Percentiles rank a stretch among this genome's conserved stretches.
phyloP scores from a whole-genome alignment of 2,888 invertebrate species.

The Patella pellucida region DNA sequence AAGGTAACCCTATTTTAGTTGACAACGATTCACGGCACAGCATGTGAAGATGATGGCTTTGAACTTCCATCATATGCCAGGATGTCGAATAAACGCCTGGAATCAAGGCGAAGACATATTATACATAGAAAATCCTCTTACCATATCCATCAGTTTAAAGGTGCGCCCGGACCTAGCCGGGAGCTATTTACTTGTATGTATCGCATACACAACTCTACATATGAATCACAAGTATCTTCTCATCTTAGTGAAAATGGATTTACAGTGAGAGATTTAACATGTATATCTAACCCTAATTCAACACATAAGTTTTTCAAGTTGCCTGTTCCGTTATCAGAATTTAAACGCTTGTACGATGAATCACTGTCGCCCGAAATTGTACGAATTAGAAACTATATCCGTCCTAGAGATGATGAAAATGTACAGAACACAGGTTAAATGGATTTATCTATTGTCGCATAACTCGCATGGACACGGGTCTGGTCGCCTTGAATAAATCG shows the following conservation, averaged over 20 bases:
- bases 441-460: too few species aligned
- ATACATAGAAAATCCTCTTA: background rate
- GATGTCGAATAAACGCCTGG: background rate
- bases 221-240: background rate
- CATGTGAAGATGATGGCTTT: background rate
- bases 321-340: background rate
- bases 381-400: background rate
- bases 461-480: too few species aligned
- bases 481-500: too few species aligned
- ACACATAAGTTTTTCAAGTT: background rate
- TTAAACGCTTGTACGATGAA: background rate
- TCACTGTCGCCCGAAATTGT: constrained; percentile 1
- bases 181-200: background rate
- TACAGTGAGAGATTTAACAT: background rate
- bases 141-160: background rate
- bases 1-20: background rate
- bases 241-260: background rate
- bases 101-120: background rate
- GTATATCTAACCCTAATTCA: background rate
- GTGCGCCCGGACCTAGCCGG: background rate
- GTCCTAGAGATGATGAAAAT: background rate
- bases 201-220: background rate
- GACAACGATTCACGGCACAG: background rate
- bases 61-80: background rate
- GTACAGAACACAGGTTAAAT: too few species aligned